Conservation (phyloP, 2,113 vertebrate genomes). For the Phoxinus phoxinus region DNA sequence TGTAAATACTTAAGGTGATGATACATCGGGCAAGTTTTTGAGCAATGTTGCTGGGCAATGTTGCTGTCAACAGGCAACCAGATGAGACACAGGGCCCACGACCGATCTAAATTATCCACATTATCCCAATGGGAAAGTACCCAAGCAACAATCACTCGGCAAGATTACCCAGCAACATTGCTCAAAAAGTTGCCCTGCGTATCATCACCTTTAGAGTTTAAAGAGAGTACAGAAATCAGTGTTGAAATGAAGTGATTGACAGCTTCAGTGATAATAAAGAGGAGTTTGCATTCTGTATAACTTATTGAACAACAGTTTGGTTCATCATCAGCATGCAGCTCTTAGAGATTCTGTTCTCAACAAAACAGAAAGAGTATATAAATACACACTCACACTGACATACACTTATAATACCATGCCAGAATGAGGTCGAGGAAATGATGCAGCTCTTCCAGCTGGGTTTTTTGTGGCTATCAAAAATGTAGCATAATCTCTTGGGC, state of each 20-base stretch:
- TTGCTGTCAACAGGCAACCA: no score
- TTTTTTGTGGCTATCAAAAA: conserved; percentile 30
- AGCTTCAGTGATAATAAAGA: neutral
- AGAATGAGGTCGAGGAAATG: conserved; percentile 23
- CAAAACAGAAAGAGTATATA: conserved; percentile 9
- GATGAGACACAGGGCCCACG: no score
- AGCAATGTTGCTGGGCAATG: no score
- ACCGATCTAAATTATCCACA: no score
- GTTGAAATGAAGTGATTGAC: neutral
- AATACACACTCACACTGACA: conserved; percentile 19
- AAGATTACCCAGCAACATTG: no score
- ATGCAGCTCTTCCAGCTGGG: conserved; percentile 34
- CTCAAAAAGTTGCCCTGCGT: no score
- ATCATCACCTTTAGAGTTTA: no score
- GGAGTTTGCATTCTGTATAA: neutral
- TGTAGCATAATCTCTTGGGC: conserved; percentile 27
- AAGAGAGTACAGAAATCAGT: neutral
- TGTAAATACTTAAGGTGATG: neutral
- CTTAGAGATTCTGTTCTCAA: conserved; percentile 11
- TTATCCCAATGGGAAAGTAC: no score
- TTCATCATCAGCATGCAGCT: neutral
- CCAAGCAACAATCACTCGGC: no score
- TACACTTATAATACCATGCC: neutral
- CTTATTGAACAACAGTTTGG: neutral
- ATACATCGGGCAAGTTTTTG: no score